These are phyloP conservation scores for Trichomalopsis sarcophagae DNA, from an alignment of 1,140 invertebrate species.

Conservation along the genomic window DNA sequence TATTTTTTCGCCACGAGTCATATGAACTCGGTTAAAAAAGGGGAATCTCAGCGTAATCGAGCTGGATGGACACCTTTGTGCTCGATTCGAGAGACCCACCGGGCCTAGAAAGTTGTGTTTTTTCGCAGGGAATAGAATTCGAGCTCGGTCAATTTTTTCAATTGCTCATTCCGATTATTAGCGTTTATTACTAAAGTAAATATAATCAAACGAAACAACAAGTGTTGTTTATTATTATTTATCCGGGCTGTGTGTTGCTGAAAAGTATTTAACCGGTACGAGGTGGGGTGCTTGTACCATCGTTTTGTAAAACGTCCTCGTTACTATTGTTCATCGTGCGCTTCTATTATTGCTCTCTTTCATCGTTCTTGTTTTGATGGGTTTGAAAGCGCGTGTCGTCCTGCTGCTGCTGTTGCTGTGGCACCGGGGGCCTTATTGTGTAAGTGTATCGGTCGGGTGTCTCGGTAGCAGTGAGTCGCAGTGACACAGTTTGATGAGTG, in stretches of 20 bases:
- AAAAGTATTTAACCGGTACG: conserved; percentile 69
- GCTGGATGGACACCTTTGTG: too few species aligned
- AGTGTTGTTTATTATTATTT: conserved; percentile 63
- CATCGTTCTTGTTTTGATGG: conserved; percentile 37
- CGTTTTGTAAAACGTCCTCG: conserved; percentile 55
- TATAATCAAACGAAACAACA: conserved; percentile 76
- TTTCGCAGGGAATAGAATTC: too few species aligned
- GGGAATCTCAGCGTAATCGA: too few species aligned
- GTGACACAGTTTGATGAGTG: too few species aligned
- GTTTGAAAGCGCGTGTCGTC: conserved; percentile 28
- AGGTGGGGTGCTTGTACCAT: conserved; percentile 72
- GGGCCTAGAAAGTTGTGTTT: too few species aligned
- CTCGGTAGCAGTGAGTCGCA: too few species aligned
- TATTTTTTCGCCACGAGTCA: too few species aligned
- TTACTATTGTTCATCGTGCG: conserved; percentile 53
- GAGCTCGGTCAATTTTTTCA: conserved; percentile 59
- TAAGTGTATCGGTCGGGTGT: too few species aligned
- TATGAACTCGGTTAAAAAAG: too few species aligned
- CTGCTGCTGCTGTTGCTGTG: conserved; percentile 19
- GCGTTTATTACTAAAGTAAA: conserved; percentile 72
- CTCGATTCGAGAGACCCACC: too few species aligned
- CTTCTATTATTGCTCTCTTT: conserved; percentile 41
- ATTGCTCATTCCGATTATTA: conserved; percentile 67
- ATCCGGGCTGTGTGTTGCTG: conserved; percentile 48
- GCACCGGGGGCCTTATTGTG: too few species aligned